phyloP scores from a whole-genome alignment of 2,888 invertebrate genomes.

The Ormyrus pomaceus region DNA sequence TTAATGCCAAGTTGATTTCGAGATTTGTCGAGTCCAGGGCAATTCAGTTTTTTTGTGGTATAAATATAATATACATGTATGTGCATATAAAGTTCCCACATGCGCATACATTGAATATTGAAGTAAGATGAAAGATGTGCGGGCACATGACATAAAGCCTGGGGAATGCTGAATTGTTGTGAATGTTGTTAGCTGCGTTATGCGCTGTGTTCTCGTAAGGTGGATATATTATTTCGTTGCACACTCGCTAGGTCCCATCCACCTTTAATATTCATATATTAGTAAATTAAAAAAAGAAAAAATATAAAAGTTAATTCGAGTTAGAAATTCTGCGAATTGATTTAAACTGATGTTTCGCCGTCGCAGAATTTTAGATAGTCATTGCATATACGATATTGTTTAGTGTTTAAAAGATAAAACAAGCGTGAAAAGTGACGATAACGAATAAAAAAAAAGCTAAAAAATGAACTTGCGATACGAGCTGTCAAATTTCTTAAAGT shows the following conservation, averaged over 20 bases:
- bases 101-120: slow-evolving; percentile 48
- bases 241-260: slow-evolving; percentile 53
- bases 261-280: slow-evolving; percentile 44
- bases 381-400: slow-evolving; percentile 49
- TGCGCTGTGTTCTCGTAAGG: slow-evolving; percentile 56
- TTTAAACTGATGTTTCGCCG: slow-evolving; percentile 26
- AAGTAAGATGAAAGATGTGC: slow-evolving; percentile 58
- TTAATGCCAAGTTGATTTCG: slow-evolving; percentile 49
- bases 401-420: slow-evolving; percentile 44
- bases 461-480: slow-evolving; percentile 34
- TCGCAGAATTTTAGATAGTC: slow-evolving; percentile 52
- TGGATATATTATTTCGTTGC: slow-evolving; percentile 52
- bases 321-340: slow-evolving; percentile 39
- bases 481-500: slow-evolving; percentile 56
- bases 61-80: slow-evolving; percentile 54
- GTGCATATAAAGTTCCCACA: slow-evolving; percentile 54
- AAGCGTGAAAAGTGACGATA: slow-evolving; percentile 41
- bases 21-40: slow-evolving; percentile 53
- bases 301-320: slow-evolving; percentile 24
- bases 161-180: slow-evolving; percentile 65
- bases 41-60: slow-evolving; percentile 52
- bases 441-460: slow-evolving; percentile 53
- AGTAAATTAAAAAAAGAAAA: slow-evolving; percentile 46
- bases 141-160: slow-evolving; percentile 63
- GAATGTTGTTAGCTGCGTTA: slow-evolving; percentile 67